Base-by-base conservation (phyloP, 2,797 vertebrate genomes). In the Leptoclinus maculatus region DNA sequence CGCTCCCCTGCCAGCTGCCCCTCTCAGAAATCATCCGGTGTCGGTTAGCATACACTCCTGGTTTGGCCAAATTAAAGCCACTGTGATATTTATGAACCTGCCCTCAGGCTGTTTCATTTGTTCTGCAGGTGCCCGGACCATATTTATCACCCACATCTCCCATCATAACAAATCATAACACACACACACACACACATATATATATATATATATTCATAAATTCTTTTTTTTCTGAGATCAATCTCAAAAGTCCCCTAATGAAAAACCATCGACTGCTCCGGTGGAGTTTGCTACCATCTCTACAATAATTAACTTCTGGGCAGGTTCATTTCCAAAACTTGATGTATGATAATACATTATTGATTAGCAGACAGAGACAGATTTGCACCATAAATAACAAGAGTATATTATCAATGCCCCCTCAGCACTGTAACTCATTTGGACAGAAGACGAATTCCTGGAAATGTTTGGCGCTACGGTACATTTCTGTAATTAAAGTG, bases 281-380 rank as follows among this genome's bases (percentile, higher is more conserved):
- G 47, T 27, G 67, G 64, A 76, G 85, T 89, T 86, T 36, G 79
- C 85, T 66, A 69, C 83, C 71, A 53, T 76, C 84, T 79, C 72
- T 63, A 23, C 83, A 75, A 81, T 89, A 88, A 91, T 88, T 81
- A 91, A 87, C 83, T 91, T 88, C 86, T 84, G 74, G 84, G 80
- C 87, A 92, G 88, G 89, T 92, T 88, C 87, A 91, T 91, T 91
- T 88, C 84, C 85, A 93, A 88, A 91, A 84, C 64, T 47, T 93
- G 89, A 94, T 92, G 68, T 89, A 93, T 94, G 90, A 91, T 92
- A 89, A 93, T 93, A 87, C 85, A 88, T 91, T 94, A 95, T 94
- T 93, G 92, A 94, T 93, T 45, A 87, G 65, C 71, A 60, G 85
- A 86, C 79, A 73, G 80, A 88, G 87, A 92, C 86, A 74, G 82